Evolutionary conservation across 2,888 invertebrate species (phyloP), one percentile per base, ranked within the genome.

Genomic region (Apoderus coryli): DNA sequence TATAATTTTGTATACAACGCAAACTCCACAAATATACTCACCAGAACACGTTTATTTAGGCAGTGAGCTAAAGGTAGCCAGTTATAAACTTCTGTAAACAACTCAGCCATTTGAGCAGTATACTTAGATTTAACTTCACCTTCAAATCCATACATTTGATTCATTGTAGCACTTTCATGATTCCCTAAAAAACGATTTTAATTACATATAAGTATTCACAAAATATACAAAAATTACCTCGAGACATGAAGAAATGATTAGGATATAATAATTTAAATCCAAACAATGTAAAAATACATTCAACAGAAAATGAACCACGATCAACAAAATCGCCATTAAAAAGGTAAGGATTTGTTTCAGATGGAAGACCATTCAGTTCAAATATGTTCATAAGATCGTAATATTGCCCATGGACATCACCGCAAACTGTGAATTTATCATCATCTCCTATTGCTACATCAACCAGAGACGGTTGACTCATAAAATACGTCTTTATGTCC

Each of bases 271-370:
- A 64, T 59, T 98, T 99, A 61, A 88, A 96, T 39, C 92, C 88
- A 58, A 99, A 92, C 40, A 98, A 63, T 5, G 86, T 86, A 54
- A 99, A 92, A 52, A 99, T 98, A 56, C 96, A 96, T 63, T 98
- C 98, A 15, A 98, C 95, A 16, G 95, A 95, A 59, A 99, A 99
- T 0, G 96, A 95, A 9, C 98, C 98, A 61, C 98, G 68, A 60
- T 99, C 98, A 10, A 99, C 98, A 59, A 99, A 98, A 63, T 99
- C 98, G 36, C 96, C 96, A 59, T 98, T 98, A 60, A 98, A 98
- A 44, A 98, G 76, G 63, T 95, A 98, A 30, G 96, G 96, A 65
- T 99, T 98, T 14, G 73, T 74, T 54, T 81, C 74, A 1, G 92
- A 90, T 4, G 98, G 98, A 36, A 88, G 62, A n/a, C 95, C 96